These are phyloP conservation scores for Raillietiella orientalis DNA, from an alignment of 2,888 invertebrate species.

Conservation along the genomic window DNA sequence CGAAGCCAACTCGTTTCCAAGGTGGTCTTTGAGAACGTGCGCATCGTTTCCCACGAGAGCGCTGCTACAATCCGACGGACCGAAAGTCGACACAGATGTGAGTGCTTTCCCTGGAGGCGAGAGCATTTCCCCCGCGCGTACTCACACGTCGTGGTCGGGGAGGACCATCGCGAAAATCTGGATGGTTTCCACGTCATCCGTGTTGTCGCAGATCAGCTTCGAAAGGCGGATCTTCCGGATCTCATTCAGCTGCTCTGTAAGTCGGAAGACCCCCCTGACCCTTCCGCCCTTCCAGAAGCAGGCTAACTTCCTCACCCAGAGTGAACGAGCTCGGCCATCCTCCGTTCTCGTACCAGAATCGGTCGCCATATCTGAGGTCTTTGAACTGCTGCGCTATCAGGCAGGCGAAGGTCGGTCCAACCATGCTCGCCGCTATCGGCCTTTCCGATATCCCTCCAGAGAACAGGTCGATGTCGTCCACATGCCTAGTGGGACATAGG, in stretches of 20 bases:
- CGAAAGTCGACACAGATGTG: too few relatives aligned
- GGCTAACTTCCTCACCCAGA: conserved; percentile 8
- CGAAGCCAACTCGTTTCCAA: too few relatives aligned
- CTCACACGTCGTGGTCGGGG: conserved; percentile 15
- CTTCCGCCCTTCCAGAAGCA: too few relatives aligned
- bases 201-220: conserved; percentile 14
- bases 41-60: too few relatives aligned
- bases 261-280: too few relatives aligned
- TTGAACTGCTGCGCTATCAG: conserved; percentile 19
- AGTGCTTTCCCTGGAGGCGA: too few relatives aligned
- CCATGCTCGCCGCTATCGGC: conserved; percentile 12
- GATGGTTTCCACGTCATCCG: conserved; percentile 14
- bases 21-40: too few relatives aligned
- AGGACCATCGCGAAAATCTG: conserved; percentile 15
- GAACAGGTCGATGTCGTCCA: conserved; percentile 15
- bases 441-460: conserved; percentile 14
- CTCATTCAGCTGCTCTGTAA: conserved; percentile 14
- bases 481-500: too few relatives aligned
- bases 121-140: too few relatives aligned
- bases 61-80: too few relatives aligned
- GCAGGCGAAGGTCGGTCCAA: conserved; percentile 16
- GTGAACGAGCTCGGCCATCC: conserved; percentile 15
- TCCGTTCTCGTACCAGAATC: conserved; percentile 19
- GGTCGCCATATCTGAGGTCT: conserved; percentile 15
- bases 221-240: conserved; percentile 14